Conservation (phyloP, 2,113 vertebrate species). For the Odontesthes bonariensis region DNA sequence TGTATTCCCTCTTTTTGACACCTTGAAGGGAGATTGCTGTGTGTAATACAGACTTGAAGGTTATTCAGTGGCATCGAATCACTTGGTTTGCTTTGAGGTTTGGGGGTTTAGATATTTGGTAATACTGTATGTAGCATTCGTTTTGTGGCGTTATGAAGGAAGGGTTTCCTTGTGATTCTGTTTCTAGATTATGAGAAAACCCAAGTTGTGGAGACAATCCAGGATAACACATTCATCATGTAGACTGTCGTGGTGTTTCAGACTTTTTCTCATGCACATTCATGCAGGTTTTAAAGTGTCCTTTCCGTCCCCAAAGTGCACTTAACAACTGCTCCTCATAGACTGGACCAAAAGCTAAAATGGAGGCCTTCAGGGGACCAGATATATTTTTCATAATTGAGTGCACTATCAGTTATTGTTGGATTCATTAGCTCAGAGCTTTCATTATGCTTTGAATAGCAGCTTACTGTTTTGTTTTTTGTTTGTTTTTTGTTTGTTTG, state of each 20-base stretch:
- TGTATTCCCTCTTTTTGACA: conserved; percentile 5
- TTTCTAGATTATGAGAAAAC: neutral
- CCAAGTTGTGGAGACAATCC: neutral
- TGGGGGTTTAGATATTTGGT: conserved; percentile 40
- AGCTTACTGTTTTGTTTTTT: conserved; percentile 8
- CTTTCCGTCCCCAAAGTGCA: conserved; percentile 69
- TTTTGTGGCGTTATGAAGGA: conserved; percentile 36
- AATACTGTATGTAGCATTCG: conserved; percentile 47
- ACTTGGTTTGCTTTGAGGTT: conserved; percentile 37
- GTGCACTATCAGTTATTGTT: neutral
- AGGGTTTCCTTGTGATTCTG: conserved; percentile 15
- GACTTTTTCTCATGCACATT: conserved; percentile 22
- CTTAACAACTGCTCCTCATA: conserved; percentile 62
- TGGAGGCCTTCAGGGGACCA: conserved; percentile 17
- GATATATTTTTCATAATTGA: neutral
- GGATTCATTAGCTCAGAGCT: conserved; percentile 8
- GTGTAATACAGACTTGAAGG: conserved; percentile 32
- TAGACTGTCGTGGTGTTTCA: conserved; percentile 2
- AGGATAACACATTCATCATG: conserved; percentile 12
- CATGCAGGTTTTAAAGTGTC: conserved; percentile 59
- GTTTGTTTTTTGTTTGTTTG: neutral
- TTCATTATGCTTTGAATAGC: conserved; percentile 10
- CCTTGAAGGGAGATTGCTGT: conserved; percentile 33
- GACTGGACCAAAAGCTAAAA: conserved; percentile 47
- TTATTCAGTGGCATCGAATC: conserved; percentile 32